phyloP scores from a whole-genome alignment of 2,797 vertebrate genomes.

The Siniperca undulata region DNA sequence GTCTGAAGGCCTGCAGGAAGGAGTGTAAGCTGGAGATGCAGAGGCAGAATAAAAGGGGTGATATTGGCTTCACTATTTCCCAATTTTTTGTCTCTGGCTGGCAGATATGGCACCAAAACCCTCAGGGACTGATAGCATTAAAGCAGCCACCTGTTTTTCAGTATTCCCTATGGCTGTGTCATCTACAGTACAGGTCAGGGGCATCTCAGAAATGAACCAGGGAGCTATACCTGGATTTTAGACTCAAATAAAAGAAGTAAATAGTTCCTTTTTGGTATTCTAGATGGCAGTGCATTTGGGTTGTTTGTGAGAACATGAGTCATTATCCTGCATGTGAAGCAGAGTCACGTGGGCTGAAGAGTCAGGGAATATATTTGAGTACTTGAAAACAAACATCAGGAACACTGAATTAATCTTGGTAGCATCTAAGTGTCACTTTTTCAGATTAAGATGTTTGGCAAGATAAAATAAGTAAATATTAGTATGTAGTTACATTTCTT shows the following conservation, averaged over 20 bases:
- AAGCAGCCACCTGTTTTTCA: constrained; percentile 40
- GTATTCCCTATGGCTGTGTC: constrained; percentile 27
- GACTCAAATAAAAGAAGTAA: not conserved
- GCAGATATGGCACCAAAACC: constrained; percentile 17
- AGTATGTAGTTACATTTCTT: not conserved
- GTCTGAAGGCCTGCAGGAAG: constrained; percentile 35
- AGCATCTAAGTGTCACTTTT: not conserved
- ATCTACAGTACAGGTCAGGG: constrained; percentile 19
- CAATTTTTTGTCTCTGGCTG: constrained; percentile 13
- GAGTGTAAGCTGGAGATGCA: constrained; percentile 8
- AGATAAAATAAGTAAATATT: not conserved
- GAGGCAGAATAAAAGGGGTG: constrained; percentile 9
- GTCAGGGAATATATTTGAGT: constrained; percentile 43
- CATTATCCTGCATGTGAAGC: constrained; percentile 33
- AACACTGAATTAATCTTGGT: not conserved
- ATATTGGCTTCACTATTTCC: constrained; percentile 31
- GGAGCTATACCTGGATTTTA: constrained; percentile 21
- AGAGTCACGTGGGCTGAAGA: constrained; percentile 33
- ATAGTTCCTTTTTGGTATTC: constrained; percentile 12
- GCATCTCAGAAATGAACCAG: not conserved
- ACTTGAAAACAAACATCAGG: constrained; percentile 20
- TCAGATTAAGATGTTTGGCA: not conserved
- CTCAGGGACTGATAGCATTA: constrained; percentile 18
- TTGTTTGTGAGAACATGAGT: constrained; percentile 30
- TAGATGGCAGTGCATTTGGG: not conserved